phyloP scores from a whole-genome alignment of 2,888 invertebrate genomes.

The Phortica magna region DNA sequence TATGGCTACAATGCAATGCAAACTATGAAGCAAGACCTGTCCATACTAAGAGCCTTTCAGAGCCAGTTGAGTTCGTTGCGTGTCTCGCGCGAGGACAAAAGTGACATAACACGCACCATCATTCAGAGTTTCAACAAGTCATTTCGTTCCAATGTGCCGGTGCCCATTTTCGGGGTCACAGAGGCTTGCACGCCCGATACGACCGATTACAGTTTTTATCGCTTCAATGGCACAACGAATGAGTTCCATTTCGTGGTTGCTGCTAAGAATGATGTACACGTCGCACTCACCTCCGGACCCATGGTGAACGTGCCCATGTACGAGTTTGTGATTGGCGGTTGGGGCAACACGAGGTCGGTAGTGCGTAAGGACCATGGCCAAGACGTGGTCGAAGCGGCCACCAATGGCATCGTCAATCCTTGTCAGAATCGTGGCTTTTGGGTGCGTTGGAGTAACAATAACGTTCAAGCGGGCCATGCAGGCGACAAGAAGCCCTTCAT shows the following conservation, averaged over 20 bases:
- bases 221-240: constrained; percentile 10
- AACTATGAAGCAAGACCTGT: constrained; percentile 14
- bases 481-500: neutral
- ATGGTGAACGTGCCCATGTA: no score
- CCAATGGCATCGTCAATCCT: neutral
- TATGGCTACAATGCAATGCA: constrained; percentile 15
- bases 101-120: neutral
- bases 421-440: constrained; percentile 8
- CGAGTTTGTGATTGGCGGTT: constrained; percentile 17
- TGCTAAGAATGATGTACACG: constrained; percentile 11
- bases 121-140: neutral
- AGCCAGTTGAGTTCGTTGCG: neutral
- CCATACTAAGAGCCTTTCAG: constrained; percentile 7
- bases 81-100: constrained; percentile 4
- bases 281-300: neutral
- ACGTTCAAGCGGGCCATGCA: neutral
- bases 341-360: constrained; percentile 2
- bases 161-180: neutral
- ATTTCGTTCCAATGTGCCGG: neutral
- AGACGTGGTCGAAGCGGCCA: neutral
- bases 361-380: neutral
- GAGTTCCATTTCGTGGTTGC: neutral
- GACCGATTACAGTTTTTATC: neutral
- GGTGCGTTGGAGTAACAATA: neutral
- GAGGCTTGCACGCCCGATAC: constrained; percentile 2